Percentiles rank a stretch among this genome's conserved stretches.
Conservation (phyloP, 2,797 vertebrate species). For the Coilia nasus region DNA sequence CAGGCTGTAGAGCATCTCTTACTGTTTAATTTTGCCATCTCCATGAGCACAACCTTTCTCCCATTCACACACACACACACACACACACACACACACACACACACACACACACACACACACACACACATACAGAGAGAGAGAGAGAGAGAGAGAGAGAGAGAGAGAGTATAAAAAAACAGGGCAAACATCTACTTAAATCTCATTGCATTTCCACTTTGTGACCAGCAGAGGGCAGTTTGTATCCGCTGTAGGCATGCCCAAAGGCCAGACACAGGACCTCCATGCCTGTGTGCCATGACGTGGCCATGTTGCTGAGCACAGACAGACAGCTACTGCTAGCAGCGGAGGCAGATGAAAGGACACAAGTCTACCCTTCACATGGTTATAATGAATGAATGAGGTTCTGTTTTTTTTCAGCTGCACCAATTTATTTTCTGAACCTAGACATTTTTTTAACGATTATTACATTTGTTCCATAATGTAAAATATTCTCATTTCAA, state of each 20-base stretch:
- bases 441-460: too few relatives aligned
- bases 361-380: not conserved
- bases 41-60: too few relatives aligned
- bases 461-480: too few relatives aligned
- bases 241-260: not conserved
- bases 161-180: too few relatives aligned
- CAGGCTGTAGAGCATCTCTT: too few relatives aligned
- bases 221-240: conserved; percentile 5
- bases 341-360: not conserved
- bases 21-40: too few relatives aligned
- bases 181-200: too few relatives aligned
- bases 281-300: not conserved
- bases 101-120: not conserved
- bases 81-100: conserved; percentile 16
- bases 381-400: not conserved
- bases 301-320: not conserved
- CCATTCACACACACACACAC: not conserved
- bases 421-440: not conserved
- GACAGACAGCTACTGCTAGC: not conserved
- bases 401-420: not conserved
- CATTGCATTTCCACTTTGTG: not conserved
- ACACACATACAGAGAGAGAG: too few relatives aligned
- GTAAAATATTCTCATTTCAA: too few relatives aligned
- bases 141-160: too few relatives aligned
- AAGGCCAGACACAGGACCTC: not conserved